Conservation (phyloP, 1,140 invertebrate species). For the Nylanderia fulva region DNA sequence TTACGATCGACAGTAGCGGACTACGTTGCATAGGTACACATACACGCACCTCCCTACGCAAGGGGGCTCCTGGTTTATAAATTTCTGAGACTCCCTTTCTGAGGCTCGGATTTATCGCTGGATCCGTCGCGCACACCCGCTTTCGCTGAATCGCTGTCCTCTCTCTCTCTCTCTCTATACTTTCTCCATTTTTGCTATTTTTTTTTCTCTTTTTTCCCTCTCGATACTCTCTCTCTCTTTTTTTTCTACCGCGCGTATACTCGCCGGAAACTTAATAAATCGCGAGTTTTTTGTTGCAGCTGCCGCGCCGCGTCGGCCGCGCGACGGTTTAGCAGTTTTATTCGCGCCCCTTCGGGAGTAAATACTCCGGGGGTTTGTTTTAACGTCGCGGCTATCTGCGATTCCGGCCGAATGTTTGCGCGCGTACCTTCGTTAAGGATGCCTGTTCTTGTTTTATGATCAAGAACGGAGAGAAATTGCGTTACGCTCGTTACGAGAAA, state of each 20-base stretch:
- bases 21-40: background rate
- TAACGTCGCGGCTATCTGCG: conserved; percentile 38
- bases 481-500: conserved; percentile 49
- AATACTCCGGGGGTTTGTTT: conserved; percentile 44
- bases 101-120: conserved; percentile 49
- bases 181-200: background rate
- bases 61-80: conserved; percentile 36
- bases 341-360: conserved; percentile 51
- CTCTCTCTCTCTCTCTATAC: background rate
- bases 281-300: conserved; percentile 58
- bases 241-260: conserved; percentile 3
- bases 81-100: conserved; percentile 60
- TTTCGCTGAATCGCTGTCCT: conserved; percentile 51
- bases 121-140: conserved; percentile 49
- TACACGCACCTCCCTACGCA: background rate
- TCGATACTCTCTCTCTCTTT: conserved; percentile 2
- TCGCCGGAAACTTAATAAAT: conserved; percentile 55
- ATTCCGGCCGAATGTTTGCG: conserved; percentile 49
- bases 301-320: conserved; percentile 7
- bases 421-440: conserved; percentile 54
- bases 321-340: conserved; percentile 58
- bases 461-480: conserved; percentile 37
- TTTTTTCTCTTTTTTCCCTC: background rate
- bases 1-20: conserved; percentile 38
- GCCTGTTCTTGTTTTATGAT: conserved; percentile 51